A percentile compares a stretch with the other conserved stretches of the same genome.
Conservation (phyloP, 2,797 vertebrate genomes). For the Lagorchestes hirsutus region DNA sequence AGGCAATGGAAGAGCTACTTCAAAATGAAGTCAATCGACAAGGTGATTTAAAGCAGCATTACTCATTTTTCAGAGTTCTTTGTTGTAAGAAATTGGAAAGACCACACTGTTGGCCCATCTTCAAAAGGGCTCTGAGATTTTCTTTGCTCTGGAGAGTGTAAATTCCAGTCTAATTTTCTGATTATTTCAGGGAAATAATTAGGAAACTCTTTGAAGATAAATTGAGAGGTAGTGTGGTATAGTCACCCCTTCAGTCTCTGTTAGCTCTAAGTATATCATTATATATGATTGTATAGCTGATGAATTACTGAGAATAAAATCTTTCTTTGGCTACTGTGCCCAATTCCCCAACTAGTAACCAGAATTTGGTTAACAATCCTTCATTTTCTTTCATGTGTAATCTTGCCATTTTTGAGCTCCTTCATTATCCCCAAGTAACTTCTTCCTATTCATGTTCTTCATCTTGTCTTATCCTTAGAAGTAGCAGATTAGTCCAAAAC, state of each 20-base stretch:
- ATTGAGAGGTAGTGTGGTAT: not conserved
- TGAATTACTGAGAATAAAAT: not conserved
- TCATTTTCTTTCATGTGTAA: not conserved
- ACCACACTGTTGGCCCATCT: not conserved
- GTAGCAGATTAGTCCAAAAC: not conserved
- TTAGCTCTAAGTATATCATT: not conserved
- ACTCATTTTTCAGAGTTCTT: not conserved
- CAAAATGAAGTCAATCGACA: slow-evolving; percentile 98
- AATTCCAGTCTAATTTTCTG: no score
- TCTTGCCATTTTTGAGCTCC: not conserved
- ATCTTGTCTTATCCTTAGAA: not conserved
- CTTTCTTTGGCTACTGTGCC: not conserved
- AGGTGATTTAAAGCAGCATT: slow-evolving; percentile 87
- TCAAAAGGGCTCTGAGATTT: no score
- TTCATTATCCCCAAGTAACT: not conserved
- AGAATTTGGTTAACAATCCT: not conserved
- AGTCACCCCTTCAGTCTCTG: not conserved
- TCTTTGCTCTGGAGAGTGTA: no score
- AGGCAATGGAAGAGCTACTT: slow-evolving; percentile 98
- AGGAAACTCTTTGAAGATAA: not conserved
- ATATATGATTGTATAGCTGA: not conserved
- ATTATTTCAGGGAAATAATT: no score
- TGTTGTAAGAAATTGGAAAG: not conserved
- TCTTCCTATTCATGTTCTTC: not conserved
- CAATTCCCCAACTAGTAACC: not conserved